Conservation (phyloP, 2,113 vertebrate species). For the Carettochelys insculpta region DNA sequence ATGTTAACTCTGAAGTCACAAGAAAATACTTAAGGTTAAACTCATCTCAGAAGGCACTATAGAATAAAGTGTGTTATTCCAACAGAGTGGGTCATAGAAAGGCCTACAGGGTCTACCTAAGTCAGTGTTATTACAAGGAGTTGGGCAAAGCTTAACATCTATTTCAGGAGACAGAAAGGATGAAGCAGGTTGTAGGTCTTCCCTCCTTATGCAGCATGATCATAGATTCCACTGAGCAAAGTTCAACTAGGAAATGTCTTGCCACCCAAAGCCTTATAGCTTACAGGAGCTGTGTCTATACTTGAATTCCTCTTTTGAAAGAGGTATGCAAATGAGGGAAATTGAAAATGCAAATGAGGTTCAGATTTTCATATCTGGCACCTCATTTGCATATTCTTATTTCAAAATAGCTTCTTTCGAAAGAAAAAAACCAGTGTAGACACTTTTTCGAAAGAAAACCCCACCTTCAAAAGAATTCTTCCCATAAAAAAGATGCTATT, state of each 20-base stretch:
- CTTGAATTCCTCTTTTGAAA: too few species aligned
- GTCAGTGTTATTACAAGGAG: not conserved
- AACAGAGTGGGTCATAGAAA: not conserved
- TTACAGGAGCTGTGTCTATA: too few species aligned
- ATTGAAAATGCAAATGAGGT: too few species aligned
- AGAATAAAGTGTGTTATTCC: not conserved
- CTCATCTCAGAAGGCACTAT: not conserved
- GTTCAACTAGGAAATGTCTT: not conserved
- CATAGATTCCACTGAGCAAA: not conserved
- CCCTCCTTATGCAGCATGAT: not conserved
- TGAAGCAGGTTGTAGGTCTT: not conserved
- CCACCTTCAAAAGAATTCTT: too few species aligned
- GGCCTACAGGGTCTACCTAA: not conserved
- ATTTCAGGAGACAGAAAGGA: not conserved
- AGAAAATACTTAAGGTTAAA: not conserved
- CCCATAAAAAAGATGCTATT: too few species aligned
- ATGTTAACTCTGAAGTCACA: not conserved
- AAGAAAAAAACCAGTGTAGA: too few species aligned
- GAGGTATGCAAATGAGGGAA: too few species aligned
- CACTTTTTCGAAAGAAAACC: too few species aligned
- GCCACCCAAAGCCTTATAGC: not conserved
- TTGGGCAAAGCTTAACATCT: rapidly evolving
- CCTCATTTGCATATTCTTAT: too few species aligned
- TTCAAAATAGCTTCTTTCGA: too few species aligned
- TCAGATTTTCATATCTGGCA: too few species aligned